Base-by-base conservation (phyloP, 2,888 invertebrate genomes). In the Orgyia antiqua region DNA sequence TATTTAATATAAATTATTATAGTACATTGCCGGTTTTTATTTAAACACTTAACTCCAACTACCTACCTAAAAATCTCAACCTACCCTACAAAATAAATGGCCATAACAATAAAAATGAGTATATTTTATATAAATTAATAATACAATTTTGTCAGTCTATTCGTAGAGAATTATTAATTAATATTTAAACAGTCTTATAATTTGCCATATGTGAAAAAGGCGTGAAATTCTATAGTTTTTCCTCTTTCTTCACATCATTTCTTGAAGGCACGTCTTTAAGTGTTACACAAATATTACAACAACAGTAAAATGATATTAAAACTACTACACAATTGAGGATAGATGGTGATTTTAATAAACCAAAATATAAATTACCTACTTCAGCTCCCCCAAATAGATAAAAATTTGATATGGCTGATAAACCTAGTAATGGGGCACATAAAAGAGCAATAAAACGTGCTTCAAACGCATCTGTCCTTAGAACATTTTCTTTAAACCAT, bases 401-500 rank as follows among this genome's bases (percentile, higher is more conserved):
- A 62, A 95, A 94, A 77, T 94, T 96, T 0, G 96, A 95, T 58
- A 95, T 88, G 1, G 93, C 93, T 7, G 96, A 95, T 43, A 95
- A 75, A 13, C 92, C 90, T 45, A 95, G 88, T 27, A 96, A 76
- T 12, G 95, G 95, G 13, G 92, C 88, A 37, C 92, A 90, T 36
- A 93, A 53, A 5, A 92, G 47, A 31, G 92, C 94, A 59, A 90
- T 86, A 36, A 94, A 78, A 43, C 95, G 88, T 41, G 90, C 80
- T 46, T 88, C 82, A 73, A 76, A 80, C 39, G 58, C 57, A 17
- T 76, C 73, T 11, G 74, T 62, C 43, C 66, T 80, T 25, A 89
- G 54, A 31, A 77, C 45, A 9, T 51, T 68, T 3, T 48, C 51
- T 29, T 84, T 82, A 51, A 88, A 84, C 13, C 59, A 58, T 32